Evolutionary conservation across 53 echinoderm and acorn worm species (phyloP).

Genomic region (Apostichopus leukothele): DNA sequence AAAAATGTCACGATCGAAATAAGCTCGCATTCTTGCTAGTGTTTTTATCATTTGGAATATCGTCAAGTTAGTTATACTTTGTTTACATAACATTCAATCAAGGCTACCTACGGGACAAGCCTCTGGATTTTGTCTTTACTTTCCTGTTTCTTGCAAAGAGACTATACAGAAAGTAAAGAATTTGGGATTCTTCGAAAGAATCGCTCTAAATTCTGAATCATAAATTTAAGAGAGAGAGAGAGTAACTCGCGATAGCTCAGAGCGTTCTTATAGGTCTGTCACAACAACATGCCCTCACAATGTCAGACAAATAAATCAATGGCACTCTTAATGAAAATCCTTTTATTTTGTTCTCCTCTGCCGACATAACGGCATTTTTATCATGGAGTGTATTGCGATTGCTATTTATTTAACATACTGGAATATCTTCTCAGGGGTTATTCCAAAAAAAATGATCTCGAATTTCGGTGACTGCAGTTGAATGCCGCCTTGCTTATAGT

Average conservation of each 20-base stretch:
- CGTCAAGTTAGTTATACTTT: slow-evolving; percentile 18
- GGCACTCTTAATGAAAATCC: background rate
- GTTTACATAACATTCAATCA: slow-evolving; percentile 44
- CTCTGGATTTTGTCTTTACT: slow-evolving; percentile 8
- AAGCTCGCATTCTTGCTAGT: slow-evolving; percentile 5
- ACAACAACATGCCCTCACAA: slow-evolving; percentile 15
- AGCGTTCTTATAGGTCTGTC: slow-evolving; percentile 22
- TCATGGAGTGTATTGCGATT: too few relatives aligned
- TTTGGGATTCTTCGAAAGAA: background rate
- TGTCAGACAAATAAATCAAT: background rate
- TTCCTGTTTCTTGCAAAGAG: background rate
- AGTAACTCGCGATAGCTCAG: background rate
- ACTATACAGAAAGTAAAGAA: slow-evolving; percentile 4
- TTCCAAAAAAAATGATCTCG: too few relatives aligned
- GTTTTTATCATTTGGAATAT: slow-evolving; percentile 16
- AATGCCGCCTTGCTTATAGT: too few relatives aligned
- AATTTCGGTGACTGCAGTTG: too few relatives aligned
- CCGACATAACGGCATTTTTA: too few relatives aligned
- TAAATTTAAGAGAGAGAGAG: background rate
- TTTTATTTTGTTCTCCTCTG: too few relatives aligned
- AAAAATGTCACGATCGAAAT: slow-evolving; percentile 41
- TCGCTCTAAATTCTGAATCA: background rate
- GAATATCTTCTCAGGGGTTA: too few relatives aligned
- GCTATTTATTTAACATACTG: too few relatives aligned
- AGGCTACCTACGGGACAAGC: slow-evolving; percentile 6